Evolutionary conservation across 1,140 invertebrate species (phyloP).

Genomic region (Calephelis virginiensis): DNA sequence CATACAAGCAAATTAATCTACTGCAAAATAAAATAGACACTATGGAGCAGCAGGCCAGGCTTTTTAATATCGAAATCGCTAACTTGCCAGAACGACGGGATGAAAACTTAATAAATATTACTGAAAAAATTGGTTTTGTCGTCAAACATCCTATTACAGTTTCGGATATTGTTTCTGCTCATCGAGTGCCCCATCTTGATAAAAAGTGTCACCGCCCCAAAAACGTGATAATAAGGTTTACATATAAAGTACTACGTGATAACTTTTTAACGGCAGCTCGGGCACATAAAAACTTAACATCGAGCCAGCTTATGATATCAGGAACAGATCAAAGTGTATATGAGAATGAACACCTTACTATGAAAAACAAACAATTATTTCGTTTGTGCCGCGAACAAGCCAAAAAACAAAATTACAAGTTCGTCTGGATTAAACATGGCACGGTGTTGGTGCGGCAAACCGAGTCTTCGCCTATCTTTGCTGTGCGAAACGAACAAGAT

Average conservation of each 20-base stretch:
- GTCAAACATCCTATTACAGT: no score
- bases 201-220: constrained; percentile 26
- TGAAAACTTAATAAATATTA: no score
- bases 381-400: constrained; percentile 28
- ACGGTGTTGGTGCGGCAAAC: no score
- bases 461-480: constrained; percentile 13
- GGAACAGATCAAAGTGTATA: constrained; percentile 24
- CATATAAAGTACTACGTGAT: constrained; percentile 23
- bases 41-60: no score
- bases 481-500: constrained; percentile 9
- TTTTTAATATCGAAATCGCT: no score
- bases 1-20: no score
- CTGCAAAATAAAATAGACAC: no score
- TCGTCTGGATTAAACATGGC: constrained; percentile 33
- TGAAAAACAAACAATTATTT: no score
- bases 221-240: constrained; percentile 35
- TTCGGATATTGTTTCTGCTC: constrained; percentile 22
- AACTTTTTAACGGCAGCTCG: constrained; percentile 28
- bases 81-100: no score
- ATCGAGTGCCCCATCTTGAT: constrained; percentile 35
- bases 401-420: constrained; percentile 17
- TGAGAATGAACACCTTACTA: constrained; percentile 34
- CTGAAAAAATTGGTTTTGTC: no score
- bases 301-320: no score
- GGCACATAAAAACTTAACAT: constrained; percentile 2